Percentiles rank a stretch among this genome's conserved stretches.
Conservation (phyloP, 2,888 invertebrate species). For the Ophion obscuratus region DNA sequence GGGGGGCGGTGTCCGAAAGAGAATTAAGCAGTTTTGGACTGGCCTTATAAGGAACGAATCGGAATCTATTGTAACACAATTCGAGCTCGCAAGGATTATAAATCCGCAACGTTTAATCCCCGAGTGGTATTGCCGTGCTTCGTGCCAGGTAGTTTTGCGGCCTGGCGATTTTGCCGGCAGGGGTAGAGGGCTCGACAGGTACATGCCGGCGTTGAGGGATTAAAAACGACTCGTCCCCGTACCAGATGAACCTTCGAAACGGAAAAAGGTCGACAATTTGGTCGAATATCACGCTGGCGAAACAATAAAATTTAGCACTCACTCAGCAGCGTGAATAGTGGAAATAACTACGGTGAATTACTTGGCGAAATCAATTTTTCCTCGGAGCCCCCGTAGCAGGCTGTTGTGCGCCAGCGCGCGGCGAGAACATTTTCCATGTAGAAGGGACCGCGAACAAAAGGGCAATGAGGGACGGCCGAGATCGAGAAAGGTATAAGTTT, state of each 20-base stretch:
- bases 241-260: neutral
- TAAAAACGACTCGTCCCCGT: neutral
- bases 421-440: no score
- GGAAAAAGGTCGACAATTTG: neutral
- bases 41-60: neutral
- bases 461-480: neutral
- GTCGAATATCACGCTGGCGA: neutral
- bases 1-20: neutral
- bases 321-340: neutral
- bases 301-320: neutral
- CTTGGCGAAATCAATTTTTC: conserved; percentile 7
- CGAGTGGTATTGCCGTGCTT: neutral
- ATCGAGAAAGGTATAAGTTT: neutral
- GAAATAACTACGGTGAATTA: conserved; percentile 5
- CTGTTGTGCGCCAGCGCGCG: neutral
- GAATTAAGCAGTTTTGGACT: neutral
- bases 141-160: neutral
- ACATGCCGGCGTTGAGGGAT: conserved; percentile 17
- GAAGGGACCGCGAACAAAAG: neutral
- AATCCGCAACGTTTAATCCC: conserved; percentile 31
- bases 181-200: neutral
- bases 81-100: conserved; percentile 8
- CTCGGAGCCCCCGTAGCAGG: neutral
- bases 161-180: neutral
- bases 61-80: neutral